Evolutionary conservation across 2,888 invertebrate genomes (phyloP).

Genomic region (Macaria notata): DNA sequence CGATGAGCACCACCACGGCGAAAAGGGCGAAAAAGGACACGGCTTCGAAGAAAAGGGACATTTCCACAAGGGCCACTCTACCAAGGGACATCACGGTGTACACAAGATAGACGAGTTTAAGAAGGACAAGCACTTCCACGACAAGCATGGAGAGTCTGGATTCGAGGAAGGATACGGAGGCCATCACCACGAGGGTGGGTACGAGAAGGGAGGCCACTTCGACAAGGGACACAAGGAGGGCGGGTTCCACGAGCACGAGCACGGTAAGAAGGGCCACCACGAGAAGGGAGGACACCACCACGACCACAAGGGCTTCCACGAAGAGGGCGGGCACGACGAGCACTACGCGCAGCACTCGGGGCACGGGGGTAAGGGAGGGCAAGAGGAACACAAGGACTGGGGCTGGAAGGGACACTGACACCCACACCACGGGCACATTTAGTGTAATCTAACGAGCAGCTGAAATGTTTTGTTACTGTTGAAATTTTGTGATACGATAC

Average conservation of each 20-base stretch:
- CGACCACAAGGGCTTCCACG: constrained; percentile 89
- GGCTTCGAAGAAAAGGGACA: constrained; percentile 83
- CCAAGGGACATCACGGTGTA: constrained; percentile 91
- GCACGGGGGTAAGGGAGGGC: constrained; percentile 89
- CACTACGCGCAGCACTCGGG: constrained; percentile 87
- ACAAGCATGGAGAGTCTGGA: constrained; percentile 91
- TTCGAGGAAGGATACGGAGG: constrained; percentile 91
- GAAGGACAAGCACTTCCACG: constrained; percentile 93
- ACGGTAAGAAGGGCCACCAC: constrained; percentile 89
- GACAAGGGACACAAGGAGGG: constrained; percentile 90
- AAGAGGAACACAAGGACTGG: constrained; percentile 90
- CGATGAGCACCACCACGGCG: constrained; percentile 84
- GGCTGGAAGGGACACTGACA: constrained; percentile 79
- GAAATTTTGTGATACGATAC: constrained; percentile 56
- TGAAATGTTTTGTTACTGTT: constrained; percentile 56
- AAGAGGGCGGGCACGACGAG: constrained; percentile 87
- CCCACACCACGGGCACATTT: constrained; percentile 21
- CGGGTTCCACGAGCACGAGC: constrained; percentile 88
- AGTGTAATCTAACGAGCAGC: too few species aligned
- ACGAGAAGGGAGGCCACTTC: constrained; percentile 90
- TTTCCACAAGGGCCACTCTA: constrained; percentile 92
- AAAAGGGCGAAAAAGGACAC: constrained; percentile 84
- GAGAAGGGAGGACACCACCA: constrained; percentile 90
- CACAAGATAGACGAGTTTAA: constrained; percentile 93
- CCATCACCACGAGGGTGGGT: constrained; percentile 88